phyloP scores from a whole-genome alignment of 1,140 invertebrate species.

The Dermatophagoides farinae region DNA sequence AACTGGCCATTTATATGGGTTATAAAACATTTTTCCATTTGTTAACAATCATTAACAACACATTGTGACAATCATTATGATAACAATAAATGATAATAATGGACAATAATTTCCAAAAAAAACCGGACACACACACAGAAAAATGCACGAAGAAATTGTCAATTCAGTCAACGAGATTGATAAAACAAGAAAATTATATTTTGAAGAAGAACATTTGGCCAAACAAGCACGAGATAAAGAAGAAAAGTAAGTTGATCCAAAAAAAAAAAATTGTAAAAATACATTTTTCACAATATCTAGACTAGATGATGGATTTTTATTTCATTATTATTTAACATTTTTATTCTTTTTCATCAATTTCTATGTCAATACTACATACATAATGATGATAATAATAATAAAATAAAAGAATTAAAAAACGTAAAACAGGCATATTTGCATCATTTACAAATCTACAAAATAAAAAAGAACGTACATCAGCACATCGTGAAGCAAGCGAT shows the following conservation, averaged over 20 bases:
- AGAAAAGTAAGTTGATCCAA: conserved; percentile 61
- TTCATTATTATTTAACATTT: neutral
- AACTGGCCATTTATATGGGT: too few relatives aligned
- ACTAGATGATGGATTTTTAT: too few relatives aligned
- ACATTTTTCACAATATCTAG: too few relatives aligned
- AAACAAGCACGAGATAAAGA: conserved; percentile 87
- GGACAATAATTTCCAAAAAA: too few relatives aligned
- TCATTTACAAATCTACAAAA: conserved; percentile 17
- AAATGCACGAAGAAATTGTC: conserved; percentile 21
- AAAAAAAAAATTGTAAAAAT: neutral
- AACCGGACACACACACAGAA: too few relatives aligned
- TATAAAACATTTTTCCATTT: too few relatives aligned
- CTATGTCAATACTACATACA: too few relatives aligned
- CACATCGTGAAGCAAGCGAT: conserved; percentile 68
- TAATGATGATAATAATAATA: neutral
- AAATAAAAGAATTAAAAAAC: conserved; percentile 13
- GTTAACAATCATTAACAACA: too few relatives aligned
- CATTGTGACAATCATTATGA: too few relatives aligned
- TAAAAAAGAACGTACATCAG: conserved; percentile 23
- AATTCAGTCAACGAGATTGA: conserved; percentile 58
- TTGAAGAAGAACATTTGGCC: conserved; percentile 81
- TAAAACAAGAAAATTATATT: conserved; percentile 82
- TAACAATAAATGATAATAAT: too few relatives aligned
- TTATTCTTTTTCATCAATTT: neutral
- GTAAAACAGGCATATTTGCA: conserved; percentile 16